Percentiles rank a stretch among this genome's conserved stretches.
Evolutionary conservation across 2,888 invertebrate species (phyloP).

Genomic region (Bombylius discolor): DNA sequence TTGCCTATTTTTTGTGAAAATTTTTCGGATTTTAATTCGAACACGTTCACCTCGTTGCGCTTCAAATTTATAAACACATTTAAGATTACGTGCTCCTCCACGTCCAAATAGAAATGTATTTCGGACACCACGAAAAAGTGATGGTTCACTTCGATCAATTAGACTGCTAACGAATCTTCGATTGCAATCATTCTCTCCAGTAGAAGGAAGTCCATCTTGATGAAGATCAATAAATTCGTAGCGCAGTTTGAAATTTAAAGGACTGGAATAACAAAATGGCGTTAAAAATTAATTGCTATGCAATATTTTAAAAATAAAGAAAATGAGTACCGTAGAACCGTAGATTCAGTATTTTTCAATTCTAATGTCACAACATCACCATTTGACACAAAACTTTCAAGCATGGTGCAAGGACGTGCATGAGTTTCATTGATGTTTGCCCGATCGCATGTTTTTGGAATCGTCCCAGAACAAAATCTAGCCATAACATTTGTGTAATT

Average conservation of each 20-base stretch:
- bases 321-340: constrained; percentile 25
- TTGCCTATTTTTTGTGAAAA: constrained; percentile 47
- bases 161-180: constrained; percentile 57
- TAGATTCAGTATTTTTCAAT: constrained; percentile 65
- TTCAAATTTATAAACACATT: constrained; percentile 81
- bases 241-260: constrained; percentile 68
- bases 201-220: constrained; percentile 70
- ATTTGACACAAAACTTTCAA: constrained; percentile 72
- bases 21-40: constrained; percentile 58
- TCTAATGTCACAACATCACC: constrained; percentile 71
- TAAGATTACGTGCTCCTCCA: constrained; percentile 69
- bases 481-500: constrained; percentile 64
- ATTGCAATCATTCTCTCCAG: constrained; percentile 53
- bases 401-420: constrained; percentile 62
- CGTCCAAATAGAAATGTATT: constrained; percentile 78
- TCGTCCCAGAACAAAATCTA: constrained; percentile 67
- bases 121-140: constrained; percentile 64
- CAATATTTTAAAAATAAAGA: neutral
- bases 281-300: neutral
- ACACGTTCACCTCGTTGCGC: constrained; percentile 71
- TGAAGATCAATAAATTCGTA: constrained; percentile 83
- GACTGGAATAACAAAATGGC: constrained; percentile 40
- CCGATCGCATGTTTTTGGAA: constrained; percentile 73
- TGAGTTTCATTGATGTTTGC: constrained; percentile 46
- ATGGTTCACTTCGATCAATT: constrained; percentile 45